Percentiles rank a stretch among this genome's conserved stretches.
Evolutionary conservation across 1,140 invertebrate genomes (phyloP).

Genomic region (Ptiloglossa arizonensis): DNA sequence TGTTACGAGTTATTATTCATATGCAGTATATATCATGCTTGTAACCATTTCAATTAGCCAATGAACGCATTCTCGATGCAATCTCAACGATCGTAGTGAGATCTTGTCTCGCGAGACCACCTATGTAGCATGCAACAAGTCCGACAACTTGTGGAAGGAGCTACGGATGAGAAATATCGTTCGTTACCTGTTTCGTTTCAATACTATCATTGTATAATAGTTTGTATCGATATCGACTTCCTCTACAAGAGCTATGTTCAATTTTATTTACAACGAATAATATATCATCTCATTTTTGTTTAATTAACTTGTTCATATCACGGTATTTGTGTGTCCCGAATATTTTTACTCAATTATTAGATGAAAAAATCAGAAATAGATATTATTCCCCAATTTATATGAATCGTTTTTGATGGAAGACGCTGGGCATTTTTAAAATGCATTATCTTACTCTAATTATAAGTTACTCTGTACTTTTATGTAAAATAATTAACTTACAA

Average conservation of each 20-base stretch:
- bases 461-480: too few relatives aligned
- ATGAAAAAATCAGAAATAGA: too few relatives aligned
- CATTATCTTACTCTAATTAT: too few relatives aligned
- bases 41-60: slow-evolving; percentile 47
- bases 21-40: neutral
- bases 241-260: neutral
- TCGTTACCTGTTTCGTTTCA: neutral
- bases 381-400: too few relatives aligned
- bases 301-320: too few relatives aligned
- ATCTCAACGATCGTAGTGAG: neutral
- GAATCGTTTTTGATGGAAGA: too few relatives aligned
- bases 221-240: slow-evolving; percentile 1
- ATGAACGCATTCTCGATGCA: slow-evolving; percentile 30
- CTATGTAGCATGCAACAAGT: slow-evolving; percentile 40
- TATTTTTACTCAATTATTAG: too few relatives aligned
- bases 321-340: too few relatives aligned
- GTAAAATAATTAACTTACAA: too few relatives aligned
- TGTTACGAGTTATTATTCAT: slow-evolving; percentile 27
- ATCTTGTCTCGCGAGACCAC: slow-evolving; percentile 42
- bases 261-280: slow-evolving; percentile 18
- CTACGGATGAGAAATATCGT: slow-evolving; percentile 24
- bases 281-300: too few relatives aligned
- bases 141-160: slow-evolving; percentile 25
- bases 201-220: slow-evolving; percentile 3
- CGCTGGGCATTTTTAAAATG: too few relatives aligned